Base-by-base conservation (phyloP, 2,113 vertebrate genomes). In the Phocoena sinus region DNA sequence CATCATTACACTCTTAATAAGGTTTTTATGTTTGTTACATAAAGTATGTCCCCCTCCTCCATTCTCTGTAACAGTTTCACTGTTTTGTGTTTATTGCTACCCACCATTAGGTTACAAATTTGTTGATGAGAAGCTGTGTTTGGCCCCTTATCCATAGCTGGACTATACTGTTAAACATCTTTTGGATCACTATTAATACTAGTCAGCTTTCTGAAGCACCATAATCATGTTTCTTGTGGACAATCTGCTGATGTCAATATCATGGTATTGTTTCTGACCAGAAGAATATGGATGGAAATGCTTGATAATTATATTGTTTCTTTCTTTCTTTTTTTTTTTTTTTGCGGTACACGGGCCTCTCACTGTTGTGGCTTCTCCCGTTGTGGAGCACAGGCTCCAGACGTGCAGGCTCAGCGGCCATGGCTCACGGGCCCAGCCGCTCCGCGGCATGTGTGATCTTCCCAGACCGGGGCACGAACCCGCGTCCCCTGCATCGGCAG, bases 211-310 rank as follows among this genome's bases (percentile, higher is more conserved):
- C 38, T 92, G 53, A 95, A 95, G 47, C 33, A 89, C 63, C 15
- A 12, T 86, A 65, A 65, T 91, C 53, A 56, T 8, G 3, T 89
- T 84, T 83, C 47, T 67, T 87, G 4, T 93, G 79, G 44, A 60
- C 41, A 74, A 0, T 85, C 73, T 92, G 38, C 71, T 70, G 60
- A 23, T 65, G 17, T 60, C 67, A 90, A 81, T 74, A 38, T 60
- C n/a, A 56, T 88, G 56, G 36, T 65, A 56, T 79, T 89, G 44
- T 62, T 96, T 94, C 84, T 96, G 41, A 80, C 87, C 36, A 89
- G 38, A 93, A 89, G 23, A 95, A 26, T 94, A 41, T 67, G 85
- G 70, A 50, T 96, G 67, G 25, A 91, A 95, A 58, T 96, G 6
- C 60, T 58, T 95, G 88, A 81, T 91, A 90, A 60, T 84, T 95